These are phyloP conservation scores for Pocillopora verrucosa DNA, from an alignment of 64 coral and sea anemone species.

Conservation along the genomic window DNA sequence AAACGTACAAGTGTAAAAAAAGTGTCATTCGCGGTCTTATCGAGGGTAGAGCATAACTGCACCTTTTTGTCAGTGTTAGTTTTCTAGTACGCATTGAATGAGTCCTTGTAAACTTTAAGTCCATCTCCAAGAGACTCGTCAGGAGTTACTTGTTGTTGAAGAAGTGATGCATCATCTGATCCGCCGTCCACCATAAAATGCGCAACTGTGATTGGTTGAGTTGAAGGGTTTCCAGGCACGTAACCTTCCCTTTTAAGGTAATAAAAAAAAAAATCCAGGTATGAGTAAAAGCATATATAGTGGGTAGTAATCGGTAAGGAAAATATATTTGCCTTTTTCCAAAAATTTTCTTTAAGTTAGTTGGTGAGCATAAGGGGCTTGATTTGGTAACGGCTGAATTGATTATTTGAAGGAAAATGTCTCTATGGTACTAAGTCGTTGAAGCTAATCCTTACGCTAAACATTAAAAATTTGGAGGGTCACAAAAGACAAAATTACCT, in stretches of 20 bases:
- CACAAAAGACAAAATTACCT: not conserved
- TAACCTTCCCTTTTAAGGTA: conserved; percentile 78
- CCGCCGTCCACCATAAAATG: conserved; percentile 98
- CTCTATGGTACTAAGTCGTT: too few species aligned
- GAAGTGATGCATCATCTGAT: conserved; percentile 82
- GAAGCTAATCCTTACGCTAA: too few species aligned
- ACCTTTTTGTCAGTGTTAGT: conserved; percentile 4
- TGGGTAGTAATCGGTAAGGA: not conserved
- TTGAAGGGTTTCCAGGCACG: conserved; percentile 85
- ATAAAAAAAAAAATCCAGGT: not conserved
- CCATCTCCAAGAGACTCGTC: conserved; percentile 95
- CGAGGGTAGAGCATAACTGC: not conserved
- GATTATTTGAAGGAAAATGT: too few species aligned
- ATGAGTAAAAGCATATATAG: not conserved
- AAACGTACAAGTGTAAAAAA: not conserved
- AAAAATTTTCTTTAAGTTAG: not conserved
- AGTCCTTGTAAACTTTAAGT: conserved; percentile 99
- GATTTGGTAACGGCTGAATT: too few species aligned
- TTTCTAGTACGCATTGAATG: conserved; percentile 94
- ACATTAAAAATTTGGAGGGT: not conserved
- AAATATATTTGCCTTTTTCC: not conserved
- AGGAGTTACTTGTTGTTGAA: conserved; percentile 77
- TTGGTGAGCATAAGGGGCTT: too few species aligned
- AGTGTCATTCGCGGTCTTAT: not conserved
- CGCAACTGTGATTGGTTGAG: conserved; percentile 76